These are phyloP conservation scores for Yoshiicerus persimilis DNA, from an alignment of 1,140 invertebrate genomes.

Conservation along the genomic window DNA sequence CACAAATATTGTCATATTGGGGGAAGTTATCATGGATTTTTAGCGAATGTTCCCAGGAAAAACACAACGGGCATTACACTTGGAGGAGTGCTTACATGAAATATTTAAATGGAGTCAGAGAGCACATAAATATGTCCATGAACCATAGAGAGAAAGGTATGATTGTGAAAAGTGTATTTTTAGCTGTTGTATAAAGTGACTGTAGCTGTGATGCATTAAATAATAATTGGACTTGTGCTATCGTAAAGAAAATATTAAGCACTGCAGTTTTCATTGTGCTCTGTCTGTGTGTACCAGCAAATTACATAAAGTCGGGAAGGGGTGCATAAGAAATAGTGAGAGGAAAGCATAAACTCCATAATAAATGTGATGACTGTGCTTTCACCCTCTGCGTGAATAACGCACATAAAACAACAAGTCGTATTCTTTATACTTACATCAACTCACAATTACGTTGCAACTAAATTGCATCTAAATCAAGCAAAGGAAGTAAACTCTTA, in stretches of 20 bases:
- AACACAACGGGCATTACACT: not conserved
- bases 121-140: not conserved
- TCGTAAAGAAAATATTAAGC: not conserved
- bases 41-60: not conserved
- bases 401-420: not conserved
- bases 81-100: not conserved
- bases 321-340: not conserved
- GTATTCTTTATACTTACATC: not conserved
- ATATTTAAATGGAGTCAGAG: not conserved
- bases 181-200: not conserved
- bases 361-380: not conserved
- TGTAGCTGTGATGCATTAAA: not conserved
- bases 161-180: not conserved
- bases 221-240: not conserved
- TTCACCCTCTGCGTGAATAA: not conserved
- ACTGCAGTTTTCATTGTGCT: not conserved
- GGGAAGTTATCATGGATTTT: not conserved
- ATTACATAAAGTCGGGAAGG: not conserved
- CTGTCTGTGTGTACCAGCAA: not conserved
- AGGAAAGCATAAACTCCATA: not conserved
- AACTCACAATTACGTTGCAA: not conserved
- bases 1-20: not conserved
- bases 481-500: not conserved
- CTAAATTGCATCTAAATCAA: not conserved
- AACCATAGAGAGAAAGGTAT: not conserved